Percentiles rank a stretch among this genome's conserved stretches.
Evolutionary conservation across 1,140 invertebrate species (phyloP).

Genomic region (Leptoteleia sp.): DNA sequence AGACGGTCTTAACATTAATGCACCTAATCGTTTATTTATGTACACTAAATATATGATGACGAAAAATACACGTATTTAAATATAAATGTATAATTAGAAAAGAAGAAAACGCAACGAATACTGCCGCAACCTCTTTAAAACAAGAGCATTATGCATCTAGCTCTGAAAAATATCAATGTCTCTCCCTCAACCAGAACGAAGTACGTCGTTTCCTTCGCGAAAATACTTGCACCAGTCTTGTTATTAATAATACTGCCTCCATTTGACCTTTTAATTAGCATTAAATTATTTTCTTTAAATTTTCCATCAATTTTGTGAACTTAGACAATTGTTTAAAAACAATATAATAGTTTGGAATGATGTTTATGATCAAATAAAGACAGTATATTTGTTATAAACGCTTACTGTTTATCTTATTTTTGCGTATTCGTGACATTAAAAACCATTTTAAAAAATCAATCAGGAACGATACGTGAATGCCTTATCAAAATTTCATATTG

Average conservation of each 20-base stretch:
- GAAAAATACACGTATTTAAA: constrained; percentile 39
- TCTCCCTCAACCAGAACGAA: constrained; percentile 21
- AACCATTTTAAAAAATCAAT: too few species aligned
- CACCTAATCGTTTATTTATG: constrained; percentile 55
- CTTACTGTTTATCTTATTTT: constrained; percentile 32
- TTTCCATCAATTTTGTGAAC: too few species aligned
- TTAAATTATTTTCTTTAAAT: constrained; percentile 2
- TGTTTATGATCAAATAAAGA: constrained; percentile 37
- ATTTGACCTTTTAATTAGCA: constrained; percentile 23
- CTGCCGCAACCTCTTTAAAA: constrained; percentile 69
- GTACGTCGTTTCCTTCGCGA: constrained; percentile 37
- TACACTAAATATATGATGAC: constrained; percentile 44
- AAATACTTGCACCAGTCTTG: constrained; percentile 58
- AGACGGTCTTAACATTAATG: constrained; percentile 38
- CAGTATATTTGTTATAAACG: constrained; percentile 38
- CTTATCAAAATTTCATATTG: too few species aligned
- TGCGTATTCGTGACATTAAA: too few species aligned
- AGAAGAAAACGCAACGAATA: constrained; percentile 50
- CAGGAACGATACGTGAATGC: too few species aligned
- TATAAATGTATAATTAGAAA: constrained; percentile 56
- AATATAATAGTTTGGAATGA: background rate
- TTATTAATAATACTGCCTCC: constrained; percentile 48
- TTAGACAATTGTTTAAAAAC: too few species aligned
- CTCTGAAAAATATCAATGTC: constrained; percentile 33
- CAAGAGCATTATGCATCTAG: constrained; percentile 61